These are phyloP conservation scores for Thaumatotibia leucotreta DNA, from an alignment of 1,140 invertebrate species.

Conservation along the genomic window DNA sequence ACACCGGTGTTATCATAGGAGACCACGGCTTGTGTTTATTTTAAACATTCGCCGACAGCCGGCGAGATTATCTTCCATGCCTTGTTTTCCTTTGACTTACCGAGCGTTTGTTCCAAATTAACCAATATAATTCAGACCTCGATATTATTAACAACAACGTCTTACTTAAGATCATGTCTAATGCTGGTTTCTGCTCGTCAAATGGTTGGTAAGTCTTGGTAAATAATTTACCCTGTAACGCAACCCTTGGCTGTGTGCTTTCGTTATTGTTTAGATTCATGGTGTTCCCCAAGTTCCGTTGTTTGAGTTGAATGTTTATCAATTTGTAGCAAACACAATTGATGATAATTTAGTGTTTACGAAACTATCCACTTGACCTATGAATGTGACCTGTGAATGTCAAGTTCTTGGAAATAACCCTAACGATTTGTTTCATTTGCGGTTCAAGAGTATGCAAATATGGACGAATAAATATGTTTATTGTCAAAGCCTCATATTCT, in stretches of 20 bases:
- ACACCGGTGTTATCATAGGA: constrained; percentile 72
- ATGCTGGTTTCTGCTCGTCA: background rate
- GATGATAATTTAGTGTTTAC: background rate
- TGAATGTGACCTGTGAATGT: background rate
- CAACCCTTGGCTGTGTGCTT: background rate
- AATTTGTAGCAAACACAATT: background rate
- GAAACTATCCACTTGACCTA: background rate
- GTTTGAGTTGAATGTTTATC: constrained; percentile 27
- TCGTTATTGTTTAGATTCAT: background rate
- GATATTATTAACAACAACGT: background rate
- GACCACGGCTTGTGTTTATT: constrained; percentile 48
- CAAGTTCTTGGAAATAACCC: too few relatives aligned
- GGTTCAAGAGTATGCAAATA: background rate
- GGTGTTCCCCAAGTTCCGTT: constrained; percentile 21
- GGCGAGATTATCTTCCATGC: constrained; percentile 42
- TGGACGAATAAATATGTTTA: too few relatives aligned
- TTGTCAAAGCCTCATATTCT: too few relatives aligned
- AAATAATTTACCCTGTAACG: background rate
- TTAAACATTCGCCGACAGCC: constrained; percentile 48
- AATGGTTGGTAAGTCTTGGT: background rate
- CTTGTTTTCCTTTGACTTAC: background rate
- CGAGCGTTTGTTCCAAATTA: background rate
- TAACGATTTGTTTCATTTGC: background rate
- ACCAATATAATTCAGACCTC: background rate
- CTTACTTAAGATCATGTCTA: background rate